These are phyloP conservation scores for Drosophila takahashii DNA, from an alignment of 1,140 invertebrate species.

Conservation along the genomic window DNA sequence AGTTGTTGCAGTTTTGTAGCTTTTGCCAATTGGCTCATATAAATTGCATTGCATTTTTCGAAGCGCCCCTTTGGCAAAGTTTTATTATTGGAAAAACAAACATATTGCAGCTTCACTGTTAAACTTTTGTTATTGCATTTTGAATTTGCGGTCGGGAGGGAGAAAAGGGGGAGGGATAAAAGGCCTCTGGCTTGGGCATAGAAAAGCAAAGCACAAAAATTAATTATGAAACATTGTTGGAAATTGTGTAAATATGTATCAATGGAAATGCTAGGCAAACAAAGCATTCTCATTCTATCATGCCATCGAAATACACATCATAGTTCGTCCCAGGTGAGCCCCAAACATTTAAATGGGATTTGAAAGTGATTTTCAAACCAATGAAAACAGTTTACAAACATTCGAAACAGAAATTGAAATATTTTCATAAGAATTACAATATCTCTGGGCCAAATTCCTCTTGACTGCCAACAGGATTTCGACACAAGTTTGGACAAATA, in stretches of 20 bases:
- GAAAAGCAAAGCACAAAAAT: conserved; percentile 72
- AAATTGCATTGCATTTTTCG: conserved; percentile 58
- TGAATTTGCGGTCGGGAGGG: conserved; percentile 38
- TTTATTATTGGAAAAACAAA: conserved; percentile 73
- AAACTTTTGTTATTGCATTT: conserved; percentile 56
- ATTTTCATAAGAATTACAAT: conserved; percentile 44
- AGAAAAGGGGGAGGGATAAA: neutral
- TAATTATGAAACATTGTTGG: conserved; percentile 72
- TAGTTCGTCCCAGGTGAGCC: conserved; percentile 8
- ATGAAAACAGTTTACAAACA: conserved; percentile 46
- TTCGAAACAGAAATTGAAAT: conserved; percentile 41
- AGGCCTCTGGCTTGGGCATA: conserved; percentile 54
- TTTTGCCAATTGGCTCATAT: conserved; percentile 58
- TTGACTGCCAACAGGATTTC: conserved; percentile 12
- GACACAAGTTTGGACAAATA: conserved; percentile 3
- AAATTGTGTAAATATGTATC: conserved; percentile 44
- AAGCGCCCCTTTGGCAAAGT: conserved; percentile 43
- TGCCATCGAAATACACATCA: neutral
- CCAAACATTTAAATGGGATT: conserved; percentile 48
- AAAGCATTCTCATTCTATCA: conserved; percentile 10
- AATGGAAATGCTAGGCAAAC: conserved; percentile 57
- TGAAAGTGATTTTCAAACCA: conserved; percentile 47
- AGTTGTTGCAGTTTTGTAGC: conserved; percentile 36
- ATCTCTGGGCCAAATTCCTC: conserved; percentile 15
- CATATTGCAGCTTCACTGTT: conserved; percentile 27